Evolutionary conservation across 2,797 vertebrate genomes (phyloP).

Genomic region (Clarias pachynema): DNA sequence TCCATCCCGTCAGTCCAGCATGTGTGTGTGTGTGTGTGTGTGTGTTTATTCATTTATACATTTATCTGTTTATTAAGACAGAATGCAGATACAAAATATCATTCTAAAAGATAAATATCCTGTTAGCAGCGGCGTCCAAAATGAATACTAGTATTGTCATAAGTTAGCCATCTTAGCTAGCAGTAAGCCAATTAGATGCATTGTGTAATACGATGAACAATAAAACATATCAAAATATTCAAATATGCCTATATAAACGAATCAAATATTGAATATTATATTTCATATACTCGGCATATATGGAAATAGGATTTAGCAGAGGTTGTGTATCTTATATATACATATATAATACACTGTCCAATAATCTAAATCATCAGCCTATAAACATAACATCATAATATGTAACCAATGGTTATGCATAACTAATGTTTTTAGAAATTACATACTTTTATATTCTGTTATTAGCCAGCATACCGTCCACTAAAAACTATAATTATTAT

Average conservation of each 20-base stretch:
- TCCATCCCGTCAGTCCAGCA: slow-evolving; percentile 9
- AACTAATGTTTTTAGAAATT: too few relatives aligned
- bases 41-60: background rate
- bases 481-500: too few relatives aligned
- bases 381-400: too few relatives aligned
- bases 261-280: background rate
- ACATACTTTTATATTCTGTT: background rate
- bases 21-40: background rate
- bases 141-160: background rate
- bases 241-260: background rate
- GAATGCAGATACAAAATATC: background rate
- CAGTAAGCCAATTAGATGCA: background rate
- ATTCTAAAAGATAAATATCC: background rate
- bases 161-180: background rate
- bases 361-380: too few relatives aligned
- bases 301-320: too few relatives aligned
- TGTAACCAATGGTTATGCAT: too few relatives aligned
- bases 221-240: background rate
- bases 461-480: background rate
- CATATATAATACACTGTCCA: too few relatives aligned
- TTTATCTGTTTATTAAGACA: background rate
- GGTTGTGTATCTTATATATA: too few relatives aligned
- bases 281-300: background rate
- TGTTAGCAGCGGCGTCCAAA: background rate
- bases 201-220: background rate